Conservation (phyloP, 2,113 vertebrate genomes). For the Callaeas wilsoni region DNA sequence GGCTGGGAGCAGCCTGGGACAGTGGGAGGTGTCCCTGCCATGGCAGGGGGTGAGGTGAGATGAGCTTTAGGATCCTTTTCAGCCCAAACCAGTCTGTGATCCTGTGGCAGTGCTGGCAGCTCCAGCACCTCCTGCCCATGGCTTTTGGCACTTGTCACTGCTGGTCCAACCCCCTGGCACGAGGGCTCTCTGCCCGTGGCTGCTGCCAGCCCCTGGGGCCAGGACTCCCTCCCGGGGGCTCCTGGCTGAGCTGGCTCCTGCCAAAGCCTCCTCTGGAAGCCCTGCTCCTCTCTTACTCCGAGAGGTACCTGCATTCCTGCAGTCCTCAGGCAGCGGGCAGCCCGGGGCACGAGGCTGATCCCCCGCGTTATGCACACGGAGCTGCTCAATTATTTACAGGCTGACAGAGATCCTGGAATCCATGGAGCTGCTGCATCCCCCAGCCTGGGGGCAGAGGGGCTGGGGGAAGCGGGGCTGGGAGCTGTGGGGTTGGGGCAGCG, state of each 20-base stretch:
- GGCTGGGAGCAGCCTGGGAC: neutral
- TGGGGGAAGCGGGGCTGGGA: too few relatives aligned
- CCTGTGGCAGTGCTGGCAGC: neutral
- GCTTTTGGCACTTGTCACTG: neutral
- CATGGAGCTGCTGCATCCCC: neutral
- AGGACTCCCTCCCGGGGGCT: neutral
- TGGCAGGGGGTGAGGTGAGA: neutral
- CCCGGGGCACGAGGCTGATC: neutral
- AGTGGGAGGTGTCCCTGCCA: neutral
- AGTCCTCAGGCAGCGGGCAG: neutral
- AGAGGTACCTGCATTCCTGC: neutral
- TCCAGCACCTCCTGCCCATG: rapidly evolving
- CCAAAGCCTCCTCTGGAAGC: neutral
- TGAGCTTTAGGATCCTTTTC: neutral
- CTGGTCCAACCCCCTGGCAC: neutral
- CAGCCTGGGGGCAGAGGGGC: neutral
- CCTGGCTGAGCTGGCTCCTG: neutral
- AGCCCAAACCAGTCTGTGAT: neutral
- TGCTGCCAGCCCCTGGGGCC: neutral
- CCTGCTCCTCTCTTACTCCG: rapidly evolving
- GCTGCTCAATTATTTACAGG: neutral
- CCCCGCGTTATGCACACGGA: rapidly evolving
- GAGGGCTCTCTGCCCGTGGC: neutral
- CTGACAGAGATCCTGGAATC: neutral
- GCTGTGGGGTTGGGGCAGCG: neutral